phyloP scores from a whole-genome alignment of 2,113 vertebrate genomes.

The Neolamprologus kungweensis region DNA sequence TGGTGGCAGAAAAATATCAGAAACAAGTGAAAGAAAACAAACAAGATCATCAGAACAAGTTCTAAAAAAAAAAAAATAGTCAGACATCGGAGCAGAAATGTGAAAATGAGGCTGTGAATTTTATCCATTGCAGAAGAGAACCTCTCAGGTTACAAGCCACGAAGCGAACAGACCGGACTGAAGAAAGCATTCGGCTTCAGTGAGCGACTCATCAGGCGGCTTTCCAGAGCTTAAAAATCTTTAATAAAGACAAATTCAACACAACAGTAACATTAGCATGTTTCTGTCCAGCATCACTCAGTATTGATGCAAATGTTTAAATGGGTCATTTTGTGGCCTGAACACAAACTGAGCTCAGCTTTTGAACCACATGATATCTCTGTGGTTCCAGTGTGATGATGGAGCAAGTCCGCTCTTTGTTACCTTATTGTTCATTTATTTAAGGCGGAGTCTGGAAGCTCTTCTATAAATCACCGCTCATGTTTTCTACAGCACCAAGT shows the following conservation, averaged over 20 bases:
- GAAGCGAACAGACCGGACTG: not conserved
- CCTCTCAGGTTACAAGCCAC: not conserved
- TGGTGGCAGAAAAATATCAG: not conserved
- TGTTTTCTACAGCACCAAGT: not conserved
- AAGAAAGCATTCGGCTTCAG: not conserved
- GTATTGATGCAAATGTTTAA: not conserved
- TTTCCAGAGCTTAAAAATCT: not conserved
- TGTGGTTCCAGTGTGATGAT: not conserved
- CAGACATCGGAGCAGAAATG: not conserved
- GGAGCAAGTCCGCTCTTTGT: not conserved
- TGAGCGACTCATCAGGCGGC: not conserved
- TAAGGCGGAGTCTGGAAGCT: not conserved
- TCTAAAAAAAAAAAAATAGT: not conserved
- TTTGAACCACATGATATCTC: not conserved
- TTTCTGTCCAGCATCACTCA: not conserved
- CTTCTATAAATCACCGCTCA: not conserved
- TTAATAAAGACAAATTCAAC: not conserved
- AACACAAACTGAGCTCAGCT: not conserved
- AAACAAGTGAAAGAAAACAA: not conserved
- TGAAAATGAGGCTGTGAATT: not conserved
- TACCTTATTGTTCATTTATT: not conserved
- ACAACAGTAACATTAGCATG: not conserved
- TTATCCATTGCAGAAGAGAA: not conserved
- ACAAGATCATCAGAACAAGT: not conserved
- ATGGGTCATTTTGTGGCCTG: not conserved